phyloP scores from a whole-genome alignment of 92 coral and sea anemone genomes.

The Micromussa lordhowensis region DNA sequence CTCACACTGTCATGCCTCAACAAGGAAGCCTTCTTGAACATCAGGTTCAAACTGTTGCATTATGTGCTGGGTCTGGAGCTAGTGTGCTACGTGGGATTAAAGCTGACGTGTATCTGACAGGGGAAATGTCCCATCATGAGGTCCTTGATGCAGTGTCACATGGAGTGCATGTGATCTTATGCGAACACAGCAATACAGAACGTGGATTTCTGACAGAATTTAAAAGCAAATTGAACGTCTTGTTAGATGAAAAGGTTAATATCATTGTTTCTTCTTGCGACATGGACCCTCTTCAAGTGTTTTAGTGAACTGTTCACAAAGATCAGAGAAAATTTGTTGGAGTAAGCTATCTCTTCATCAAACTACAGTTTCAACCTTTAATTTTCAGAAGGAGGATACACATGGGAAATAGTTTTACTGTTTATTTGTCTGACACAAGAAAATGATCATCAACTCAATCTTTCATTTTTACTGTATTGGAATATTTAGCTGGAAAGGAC shows the following conservation, averaged over 20 bases:
- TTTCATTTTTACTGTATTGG: background rate
- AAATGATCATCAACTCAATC: background rate
- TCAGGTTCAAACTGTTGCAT: conserved; percentile 79
- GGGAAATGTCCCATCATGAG: conserved; percentile 99
- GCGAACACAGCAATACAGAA: conserved; percentile 99
- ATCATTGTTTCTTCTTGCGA: conserved; percentile 73
- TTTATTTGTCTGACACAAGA: too few relatives aligned
- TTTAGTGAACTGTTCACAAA: conserved; percentile 31
- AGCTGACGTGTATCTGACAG: conserved; percentile 93
- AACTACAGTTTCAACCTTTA: background rate
- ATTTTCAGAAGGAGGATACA: too few relatives aligned
- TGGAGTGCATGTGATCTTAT: conserved; percentile 90
- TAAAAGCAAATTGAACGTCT: conserved; percentile 54
- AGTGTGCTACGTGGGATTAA: conserved; percentile 82
- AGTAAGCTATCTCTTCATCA: background rate
- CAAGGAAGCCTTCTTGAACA: conserved; percentile 1
- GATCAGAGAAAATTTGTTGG: background rate
- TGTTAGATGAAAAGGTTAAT: conserved; percentile 73
- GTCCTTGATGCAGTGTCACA: conserved; percentile 88
- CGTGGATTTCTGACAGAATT: conserved; percentile 86
- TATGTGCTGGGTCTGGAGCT: conserved; percentile 99
- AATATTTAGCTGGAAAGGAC: background rate
- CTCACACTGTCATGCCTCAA: conserved; percentile 3
- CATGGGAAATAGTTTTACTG: too few relatives aligned
- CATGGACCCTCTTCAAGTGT: conserved; percentile 84